Evolutionary conservation across 2,888 invertebrate species (phyloP).

Genomic region (Julus scanicus): DNA sequence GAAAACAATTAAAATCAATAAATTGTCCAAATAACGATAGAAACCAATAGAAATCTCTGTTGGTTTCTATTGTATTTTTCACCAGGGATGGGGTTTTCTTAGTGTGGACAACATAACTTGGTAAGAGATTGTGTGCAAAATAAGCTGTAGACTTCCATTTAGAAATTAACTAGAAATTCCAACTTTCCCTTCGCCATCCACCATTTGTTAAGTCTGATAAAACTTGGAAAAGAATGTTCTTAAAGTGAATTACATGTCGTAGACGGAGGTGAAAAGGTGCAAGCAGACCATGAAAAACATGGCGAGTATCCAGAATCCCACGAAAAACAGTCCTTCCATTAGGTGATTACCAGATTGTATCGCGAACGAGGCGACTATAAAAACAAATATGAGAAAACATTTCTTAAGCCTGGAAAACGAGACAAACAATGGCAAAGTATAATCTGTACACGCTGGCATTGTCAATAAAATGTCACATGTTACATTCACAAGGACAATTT

Average conservation of each 20-base stretch:
- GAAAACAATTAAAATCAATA: too few species aligned
- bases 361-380: not conserved
- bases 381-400: not conserved
- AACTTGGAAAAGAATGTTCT: not conserved
- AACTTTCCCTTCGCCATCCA: too few species aligned
- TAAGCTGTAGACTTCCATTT: too few species aligned
- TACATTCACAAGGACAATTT: not conserved
- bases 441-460: not conserved
- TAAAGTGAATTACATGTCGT: not conserved
- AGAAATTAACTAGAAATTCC: too few species aligned
- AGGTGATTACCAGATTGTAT: not conserved
- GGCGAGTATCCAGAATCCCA: not conserved
- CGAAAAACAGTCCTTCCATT: not conserved
- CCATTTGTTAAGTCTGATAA: too few species aligned
- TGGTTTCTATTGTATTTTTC: too few species aligned
- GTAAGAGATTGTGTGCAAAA: too few species aligned
- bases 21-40: too few species aligned
- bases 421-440: too few species aligned
- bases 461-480: not conserved
- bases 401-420: not conserved
- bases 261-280: not conserved
- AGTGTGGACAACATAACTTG: too few species aligned
- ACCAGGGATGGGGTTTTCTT: too few species aligned
- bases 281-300: not conserved
- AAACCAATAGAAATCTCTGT: too few species aligned